Percentiles rank a stretch among this genome's conserved stretches.
These are phyloP conservation scores for Laupala kohalensis DNA, from an alignment of 1,140 invertebrate genomes.

Conservation along the genomic window DNA sequence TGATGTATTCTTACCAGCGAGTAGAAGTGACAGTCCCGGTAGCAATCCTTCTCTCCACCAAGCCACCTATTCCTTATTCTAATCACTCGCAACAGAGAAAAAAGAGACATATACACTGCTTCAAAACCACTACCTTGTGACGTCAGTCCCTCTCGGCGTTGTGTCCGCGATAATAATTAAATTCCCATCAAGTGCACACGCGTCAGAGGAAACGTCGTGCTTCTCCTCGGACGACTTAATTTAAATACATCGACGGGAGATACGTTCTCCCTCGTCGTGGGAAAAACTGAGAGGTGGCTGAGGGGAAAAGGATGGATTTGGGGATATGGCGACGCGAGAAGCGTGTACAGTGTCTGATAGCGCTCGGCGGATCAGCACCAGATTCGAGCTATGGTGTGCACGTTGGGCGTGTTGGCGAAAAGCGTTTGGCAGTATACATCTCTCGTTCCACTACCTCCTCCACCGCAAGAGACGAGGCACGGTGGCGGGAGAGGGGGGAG, in stretches of 20 bases:
- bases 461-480: not conserved
- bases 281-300: too few relatives aligned
- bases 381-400: too few relatives aligned
- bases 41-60: not conserved
- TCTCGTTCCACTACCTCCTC: too few relatives aligned
- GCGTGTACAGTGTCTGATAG: too few relatives aligned
- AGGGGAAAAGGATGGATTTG: too few relatives aligned
- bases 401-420: too few relatives aligned
- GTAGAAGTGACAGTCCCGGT: not conserved
- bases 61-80: not conserved
- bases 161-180: not conserved
- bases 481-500: not conserved
- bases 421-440: too few relatives aligned
- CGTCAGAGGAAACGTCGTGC: not conserved
- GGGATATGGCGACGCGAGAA: too few relatives aligned
- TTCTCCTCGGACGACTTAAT: not conserved
- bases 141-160: not conserved
- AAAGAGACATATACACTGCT: not conserved
- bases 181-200: not conserved
- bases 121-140: not conserved
- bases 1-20: not conserved
- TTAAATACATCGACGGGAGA: not conserved
- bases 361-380: too few relatives aligned
- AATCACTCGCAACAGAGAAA: not conserved
- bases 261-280: not conserved